A percentile compares a stretch with the other conserved stretches of the same genome.
Evolutionary conservation across 2,797 vertebrate genomes (phyloP).

Genomic region (Semotilus atromaculatus): DNA sequence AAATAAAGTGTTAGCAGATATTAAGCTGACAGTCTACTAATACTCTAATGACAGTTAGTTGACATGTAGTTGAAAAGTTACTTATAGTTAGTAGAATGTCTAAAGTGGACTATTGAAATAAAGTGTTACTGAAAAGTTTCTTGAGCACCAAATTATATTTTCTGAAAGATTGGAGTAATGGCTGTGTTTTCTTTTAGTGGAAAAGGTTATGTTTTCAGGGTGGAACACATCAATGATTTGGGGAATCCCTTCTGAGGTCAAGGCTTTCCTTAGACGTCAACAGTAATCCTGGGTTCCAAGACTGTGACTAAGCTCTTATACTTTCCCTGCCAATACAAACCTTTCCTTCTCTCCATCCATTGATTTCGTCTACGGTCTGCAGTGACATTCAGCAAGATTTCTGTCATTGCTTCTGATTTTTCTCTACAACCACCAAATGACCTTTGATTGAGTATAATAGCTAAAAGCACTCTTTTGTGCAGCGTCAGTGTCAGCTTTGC

Average conservation of each 20-base stretch:
- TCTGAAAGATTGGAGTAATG: neutral
- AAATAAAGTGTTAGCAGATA: too few relatives aligned
- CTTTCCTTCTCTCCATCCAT: conserved; percentile 36
- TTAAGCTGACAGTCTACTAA: too few relatives aligned
- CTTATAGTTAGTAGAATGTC: too few relatives aligned
- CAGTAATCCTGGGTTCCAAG: conserved; percentile 45
- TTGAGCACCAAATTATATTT: neutral
- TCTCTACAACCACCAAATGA: conserved; percentile 56
- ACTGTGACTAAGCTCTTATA: conserved; percentile 38
- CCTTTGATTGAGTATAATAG: conserved; percentile 61
- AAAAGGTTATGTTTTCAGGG: conserved; percentile 31
- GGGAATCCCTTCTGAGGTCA: conserved; percentile 56
- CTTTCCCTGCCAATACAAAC: conserved; percentile 36
- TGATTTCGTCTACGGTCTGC: conserved; percentile 47
- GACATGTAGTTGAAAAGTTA: too few relatives aligned
- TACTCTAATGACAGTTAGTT: too few relatives aligned
- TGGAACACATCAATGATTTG: conserved; percentile 43
- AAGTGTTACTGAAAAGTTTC: too few relatives aligned
- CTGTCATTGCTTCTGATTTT: conserved; percentile 56
- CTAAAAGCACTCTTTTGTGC: conserved; percentile 53
- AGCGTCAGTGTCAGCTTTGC: conserved; percentile 48
- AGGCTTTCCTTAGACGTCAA: conserved; percentile 54
- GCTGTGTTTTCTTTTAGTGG: conserved; percentile 4
- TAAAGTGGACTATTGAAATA: too few relatives aligned
- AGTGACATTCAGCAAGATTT: conserved; percentile 55